A percentile compares a stretch with the other conserved stretches of the same genome.
Evolutionary conservation across 2,888 invertebrate species (phyloP).

Genomic region (Erynnis tages): DNA sequence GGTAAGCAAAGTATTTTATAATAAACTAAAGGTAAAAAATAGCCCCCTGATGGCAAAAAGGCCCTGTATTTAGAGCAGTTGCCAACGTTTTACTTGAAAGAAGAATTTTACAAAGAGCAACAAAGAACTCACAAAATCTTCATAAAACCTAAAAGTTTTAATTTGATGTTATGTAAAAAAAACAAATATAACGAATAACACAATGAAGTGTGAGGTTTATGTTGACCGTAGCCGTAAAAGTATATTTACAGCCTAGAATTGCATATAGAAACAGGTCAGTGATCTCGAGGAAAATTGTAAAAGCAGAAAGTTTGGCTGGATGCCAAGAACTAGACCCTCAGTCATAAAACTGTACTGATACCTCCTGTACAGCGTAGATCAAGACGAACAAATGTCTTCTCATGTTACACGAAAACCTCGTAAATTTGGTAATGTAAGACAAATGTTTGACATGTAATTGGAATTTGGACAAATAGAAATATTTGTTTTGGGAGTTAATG

Average conservation of each 20-base stretch:
- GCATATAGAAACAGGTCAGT: slow-evolving; percentile 23
- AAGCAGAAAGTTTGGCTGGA: slow-evolving; percentile 20
- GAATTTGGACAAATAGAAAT: no score
- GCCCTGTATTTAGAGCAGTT: no score
- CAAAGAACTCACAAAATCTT: no score
- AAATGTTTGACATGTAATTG: slow-evolving; percentile 4
- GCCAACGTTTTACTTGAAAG: no score
- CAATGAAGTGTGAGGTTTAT: slow-evolving; percentile 5
- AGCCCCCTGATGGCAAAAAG: no score
- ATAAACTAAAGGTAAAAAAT: no score
- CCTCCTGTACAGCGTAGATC: slow-evolving; percentile 2
- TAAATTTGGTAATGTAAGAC: neutral
- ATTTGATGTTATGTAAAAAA: neutral
- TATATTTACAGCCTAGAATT: slow-evolving; percentile 23
- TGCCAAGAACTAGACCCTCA: slow-evolving; percentile 18
- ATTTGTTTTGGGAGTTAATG: no score
- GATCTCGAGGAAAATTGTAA: slow-evolving; percentile 16
- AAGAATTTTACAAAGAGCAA: no score
- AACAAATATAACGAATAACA: neutral
- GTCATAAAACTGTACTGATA: slow-evolving; percentile 18
- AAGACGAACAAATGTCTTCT: slow-evolving; percentile 2
- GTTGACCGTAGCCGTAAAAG: slow-evolving; percentile 10
- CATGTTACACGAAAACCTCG: neutral
- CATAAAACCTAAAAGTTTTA: neutral
- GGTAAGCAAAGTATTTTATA: no score